Evolutionary conservation across 1,140 invertebrate genomes (phyloP), one percentile per base, ranked within the genome.

Genomic region (Magallana angulata): DNA sequence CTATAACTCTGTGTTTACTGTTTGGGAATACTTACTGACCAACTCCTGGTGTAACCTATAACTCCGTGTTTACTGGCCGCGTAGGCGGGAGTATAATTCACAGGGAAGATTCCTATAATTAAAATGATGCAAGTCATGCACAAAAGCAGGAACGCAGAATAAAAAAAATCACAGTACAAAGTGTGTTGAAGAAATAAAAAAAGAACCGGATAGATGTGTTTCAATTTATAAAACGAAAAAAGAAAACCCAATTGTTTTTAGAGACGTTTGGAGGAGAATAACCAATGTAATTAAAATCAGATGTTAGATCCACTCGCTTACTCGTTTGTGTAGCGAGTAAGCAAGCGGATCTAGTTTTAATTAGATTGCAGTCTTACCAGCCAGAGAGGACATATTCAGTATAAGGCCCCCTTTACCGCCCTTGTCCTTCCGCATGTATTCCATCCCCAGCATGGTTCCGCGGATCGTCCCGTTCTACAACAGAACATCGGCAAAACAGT

Each of bases 51-150:
- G 57, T 97, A 96, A 56, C 96, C 97, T 57, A 97, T 96, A 36
- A 97, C 96, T 2, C 97, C 97, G 89, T 97, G 96, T 93, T 97
- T 97, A 1, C 97, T 97, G 1, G 97, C 97, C 1, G 96, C 96
- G 93, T 97, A 97, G 68, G 97, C 97, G 9, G 97, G 97, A n/a
- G 96, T 96, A 58, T 96, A 96, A 2, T 96, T 96, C 88, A 96
- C 96, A 7, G 97, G 97, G 64, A 95, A 95, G 11, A 96, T 94
- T 89, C 96, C 96, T 48, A 96, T 95, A 57, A 48, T 4, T 48
- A 48, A 48, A 48, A 48, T 5, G 36, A 0, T 4, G 36, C 36
- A 48, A 48, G 36, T 48, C 36, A 48, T 48, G 36, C 5, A 48
- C 36, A 5, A 48, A 48, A 48, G 36, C 36, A 48, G 36, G 36